phyloP scores from a whole-genome alignment of 2,113 vertebrate species.

The Chionodraco myersi region DNA sequence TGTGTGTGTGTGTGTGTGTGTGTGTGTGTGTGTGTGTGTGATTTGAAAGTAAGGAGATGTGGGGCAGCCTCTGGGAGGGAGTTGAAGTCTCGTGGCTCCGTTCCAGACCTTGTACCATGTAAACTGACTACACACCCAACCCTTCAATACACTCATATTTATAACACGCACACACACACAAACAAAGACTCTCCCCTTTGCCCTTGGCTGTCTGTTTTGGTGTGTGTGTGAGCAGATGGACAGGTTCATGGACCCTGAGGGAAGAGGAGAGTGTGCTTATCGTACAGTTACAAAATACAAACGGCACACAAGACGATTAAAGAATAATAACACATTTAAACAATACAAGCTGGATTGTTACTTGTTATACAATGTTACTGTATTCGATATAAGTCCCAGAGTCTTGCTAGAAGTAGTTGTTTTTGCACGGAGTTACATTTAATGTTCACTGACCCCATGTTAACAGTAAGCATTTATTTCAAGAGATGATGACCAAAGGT shows the following conservation, averaged over 20 bases:
- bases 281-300: conserved; percentile 16
- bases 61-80: conserved; percentile 53
- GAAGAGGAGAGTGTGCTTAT: conserved; percentile 35
- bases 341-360: background rate
- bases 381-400: background rate
- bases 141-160: conserved; percentile 51
- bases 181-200: conserved; percentile 56
- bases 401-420: background rate
- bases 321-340: conserved; percentile 8
- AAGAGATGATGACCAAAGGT: background rate
- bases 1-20: conserved; percentile 46
- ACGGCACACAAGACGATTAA: conserved; percentile 20
- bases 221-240: conserved; percentile 72
- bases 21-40: conserved; percentile 47
- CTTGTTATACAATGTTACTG: background rate
- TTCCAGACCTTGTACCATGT: conserved; percentile 83
- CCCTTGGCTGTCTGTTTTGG: conserved; percentile 68
- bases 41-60: conserved; percentile 58
- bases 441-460: background rate
- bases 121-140: conserved; percentile 66
- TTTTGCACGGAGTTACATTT: background rate
- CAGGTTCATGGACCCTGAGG: conserved; percentile 62
- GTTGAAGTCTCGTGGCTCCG: conserved; percentile 81
- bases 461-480: background rate
- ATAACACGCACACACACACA: conserved; percentile 46